These are phyloP conservation scores for Anolis apletophallus DNA, from an alignment of 2,797 vertebrate genomes.

Conservation along the genomic window DNA sequence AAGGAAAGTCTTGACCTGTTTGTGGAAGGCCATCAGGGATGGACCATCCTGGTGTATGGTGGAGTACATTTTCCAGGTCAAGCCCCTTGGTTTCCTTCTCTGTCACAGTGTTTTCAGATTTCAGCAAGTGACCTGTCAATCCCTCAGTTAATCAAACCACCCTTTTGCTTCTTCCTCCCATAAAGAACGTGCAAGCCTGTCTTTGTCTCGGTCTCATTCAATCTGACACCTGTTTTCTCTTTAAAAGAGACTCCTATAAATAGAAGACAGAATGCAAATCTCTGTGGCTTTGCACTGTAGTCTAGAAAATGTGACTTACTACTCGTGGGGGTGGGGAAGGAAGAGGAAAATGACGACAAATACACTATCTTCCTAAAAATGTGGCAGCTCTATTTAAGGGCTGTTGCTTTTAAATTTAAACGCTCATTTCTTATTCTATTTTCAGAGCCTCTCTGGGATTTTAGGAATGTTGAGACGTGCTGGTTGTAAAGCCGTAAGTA, in stretches of 20 bases:
- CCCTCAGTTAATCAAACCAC: constrained; percentile 34
- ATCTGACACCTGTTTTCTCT: constrained; percentile 67
- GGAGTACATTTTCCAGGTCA: not conserved
- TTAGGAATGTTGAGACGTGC: constrained; percentile 80
- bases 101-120: constrained; percentile 23
- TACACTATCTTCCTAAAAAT: constrained; percentile 68
- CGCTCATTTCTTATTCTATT: constrained; percentile 81
- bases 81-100: constrained; percentile 1
- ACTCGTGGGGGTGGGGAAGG: constrained; percentile 45
- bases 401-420: constrained; percentile 79
- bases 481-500: constrained; percentile 72
- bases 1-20: too few species aligned
- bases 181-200: constrained; percentile 46
- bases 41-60: not conserved
- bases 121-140: constrained; percentile 24
- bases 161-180: constrained; percentile 18
- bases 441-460: constrained; percentile 79
- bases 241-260: constrained; percentile 59
- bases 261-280: constrained; percentile 51
- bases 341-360: constrained; percentile 29
- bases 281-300: constrained; percentile 62
- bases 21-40: too few species aligned
- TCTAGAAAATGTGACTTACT: constrained; percentile 59
- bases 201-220: constrained; percentile 53
- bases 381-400: constrained; percentile 66